Base-by-base conservation (phyloP, 2,888 invertebrate species). In the Barypeithes pellucidus region DNA sequence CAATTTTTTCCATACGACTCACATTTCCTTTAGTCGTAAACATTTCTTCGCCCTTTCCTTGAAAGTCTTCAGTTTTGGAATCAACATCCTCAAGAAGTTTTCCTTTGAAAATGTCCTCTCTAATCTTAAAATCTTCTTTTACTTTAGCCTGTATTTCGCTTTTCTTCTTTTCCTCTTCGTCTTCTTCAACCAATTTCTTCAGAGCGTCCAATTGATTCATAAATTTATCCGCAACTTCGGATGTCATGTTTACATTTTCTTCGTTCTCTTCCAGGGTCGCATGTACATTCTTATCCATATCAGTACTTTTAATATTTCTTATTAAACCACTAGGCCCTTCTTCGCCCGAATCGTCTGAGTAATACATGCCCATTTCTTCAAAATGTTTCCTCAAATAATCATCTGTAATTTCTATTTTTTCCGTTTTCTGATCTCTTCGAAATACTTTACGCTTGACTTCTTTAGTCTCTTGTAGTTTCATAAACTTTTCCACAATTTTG, bases 311-410 rank as follows among this genome's bases (percentile, higher is more conserved):
- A 14, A 9, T 20, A 20, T 29, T 39, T 12, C 14, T 14, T 12
- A 66, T 59, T 14, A 60, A 22, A 3, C 36, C 20, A 33, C 14
- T 50, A n/a, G n/a, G n/a, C 18, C n/a, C 69, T 45, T 66, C 76
- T 18, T 78, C 76, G 20, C 75, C 75, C 33, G 75, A 65, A 7
- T 78, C 76, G 45, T 77, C 76, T 8, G 75, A 75, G 9, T 75
- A 20, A 73, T 73, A 70, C 75, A 80, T 76, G 7, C 78, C 80
- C 77, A 80, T 79, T 43, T 80, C 79, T 8, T 45, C 73, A 50
- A 77, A 79, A 33, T 78, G 78, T 36, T 76, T 78, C 59, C 57
- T 77, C 12, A 78, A 70, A 65, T 77, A 76, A 65, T 72, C 74
- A 16, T 68, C 73, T 11, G 65, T 74, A 20, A 75, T 73, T 63